phyloP scores from a whole-genome alignment of 2,113 vertebrate species.

The Sceloporus tristichus region DNA sequence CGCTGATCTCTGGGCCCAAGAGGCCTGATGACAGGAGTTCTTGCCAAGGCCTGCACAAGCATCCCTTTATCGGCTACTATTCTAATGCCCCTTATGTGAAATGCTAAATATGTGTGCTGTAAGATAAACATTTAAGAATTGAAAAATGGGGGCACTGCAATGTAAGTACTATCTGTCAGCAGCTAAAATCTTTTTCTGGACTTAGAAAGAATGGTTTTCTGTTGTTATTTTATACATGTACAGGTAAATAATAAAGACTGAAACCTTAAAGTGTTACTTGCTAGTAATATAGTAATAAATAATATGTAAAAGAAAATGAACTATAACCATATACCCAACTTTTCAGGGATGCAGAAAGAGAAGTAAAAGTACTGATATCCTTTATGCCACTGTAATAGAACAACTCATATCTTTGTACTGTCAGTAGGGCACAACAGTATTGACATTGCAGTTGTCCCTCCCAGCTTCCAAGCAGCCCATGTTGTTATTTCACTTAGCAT shows the following conservation, averaged over 20 bases:
- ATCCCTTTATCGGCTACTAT: constrained; percentile 72
- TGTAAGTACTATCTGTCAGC: neutral
- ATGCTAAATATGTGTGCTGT: constrained; percentile 66
- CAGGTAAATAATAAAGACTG: neutral
- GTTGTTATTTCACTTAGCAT: no score
- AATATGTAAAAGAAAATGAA: neutral
- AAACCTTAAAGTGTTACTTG: neutral
- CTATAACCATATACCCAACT: neutral
- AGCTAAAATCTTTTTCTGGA: neutral
- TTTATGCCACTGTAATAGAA: neutral
- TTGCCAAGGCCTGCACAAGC: constrained; percentile 77
- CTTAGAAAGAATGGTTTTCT: neutral
- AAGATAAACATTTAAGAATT: constrained; percentile 55
- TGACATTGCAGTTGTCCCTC: neutral
- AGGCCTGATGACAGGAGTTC: constrained; percentile 78
- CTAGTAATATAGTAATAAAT: neutral
- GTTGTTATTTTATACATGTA: neutral
- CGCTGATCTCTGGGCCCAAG: constrained; percentile 87
- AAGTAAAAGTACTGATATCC: neutral
- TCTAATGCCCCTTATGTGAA: constrained; percentile 66
- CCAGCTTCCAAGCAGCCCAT: neutral
- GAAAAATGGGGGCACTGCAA: constrained; percentile 14
- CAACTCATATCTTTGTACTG: neutral
- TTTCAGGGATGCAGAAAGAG: neutral
- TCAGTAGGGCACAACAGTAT: neutral